Percentiles rank a stretch among this genome's conserved stretches.
Evolutionary conservation across 2,888 invertebrate genomes (phyloP).

Genomic region (Clusia tigrina): DNA sequence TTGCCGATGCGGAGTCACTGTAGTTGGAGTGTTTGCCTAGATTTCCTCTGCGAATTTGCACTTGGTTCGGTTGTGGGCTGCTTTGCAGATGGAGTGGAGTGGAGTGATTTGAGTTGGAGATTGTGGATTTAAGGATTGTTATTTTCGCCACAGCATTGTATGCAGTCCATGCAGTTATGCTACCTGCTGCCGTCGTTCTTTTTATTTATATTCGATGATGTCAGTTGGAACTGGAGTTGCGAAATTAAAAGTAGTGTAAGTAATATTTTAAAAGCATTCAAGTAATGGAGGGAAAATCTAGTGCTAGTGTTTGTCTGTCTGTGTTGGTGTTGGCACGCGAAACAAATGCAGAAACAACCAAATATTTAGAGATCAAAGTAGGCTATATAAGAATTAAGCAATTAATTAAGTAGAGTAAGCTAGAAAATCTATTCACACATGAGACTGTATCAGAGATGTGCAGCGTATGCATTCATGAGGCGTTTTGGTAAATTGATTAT

Average conservation of each 20-base stretch:
- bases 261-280: not conserved
- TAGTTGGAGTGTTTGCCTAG: not conserved
- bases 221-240: conserved; percentile 56
- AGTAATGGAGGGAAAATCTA: not conserved
- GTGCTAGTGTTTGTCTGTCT: not conserved
- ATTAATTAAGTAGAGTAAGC: too few species aligned
- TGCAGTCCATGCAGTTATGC: conserved; percentile 76
- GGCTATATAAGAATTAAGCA: too few species aligned
- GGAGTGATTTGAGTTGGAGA: too few species aligned
- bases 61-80: not conserved
- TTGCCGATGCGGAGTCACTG: too few species aligned
- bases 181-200: conserved; percentile 69
- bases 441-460: too few species aligned
- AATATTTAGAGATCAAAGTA: too few species aligned
- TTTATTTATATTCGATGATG: conserved; percentile 60
- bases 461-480: too few species aligned
- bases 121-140: conserved; percentile 65
- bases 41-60: not conserved
- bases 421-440: too few species aligned
- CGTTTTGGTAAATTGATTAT: too few species aligned
- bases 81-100: too few species aligned
- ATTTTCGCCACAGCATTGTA: conserved; percentile 72
- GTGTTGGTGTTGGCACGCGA: not conserved
- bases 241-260: not conserved
- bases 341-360: too few species aligned